Evolutionary conservation across 1,140 invertebrate genomes (phyloP).

Genomic region (Ephestia elutella): DNA sequence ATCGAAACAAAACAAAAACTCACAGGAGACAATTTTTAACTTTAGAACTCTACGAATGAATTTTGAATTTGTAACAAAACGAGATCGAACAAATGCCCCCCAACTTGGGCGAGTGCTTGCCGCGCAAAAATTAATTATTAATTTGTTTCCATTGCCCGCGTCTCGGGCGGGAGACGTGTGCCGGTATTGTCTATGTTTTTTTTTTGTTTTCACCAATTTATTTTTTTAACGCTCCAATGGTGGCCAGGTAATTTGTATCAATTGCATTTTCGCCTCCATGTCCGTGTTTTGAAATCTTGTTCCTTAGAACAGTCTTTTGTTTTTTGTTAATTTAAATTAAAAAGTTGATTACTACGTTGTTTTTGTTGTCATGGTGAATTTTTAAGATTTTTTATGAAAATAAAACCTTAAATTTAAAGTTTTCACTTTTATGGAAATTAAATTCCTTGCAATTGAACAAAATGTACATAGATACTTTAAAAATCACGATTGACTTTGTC

Average conservation of each 20-base stretch:
- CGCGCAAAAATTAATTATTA: slow-evolving; percentile 64
- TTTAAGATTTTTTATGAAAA: too few species aligned
- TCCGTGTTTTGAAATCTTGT: not conserved
- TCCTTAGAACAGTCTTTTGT: not conserved
- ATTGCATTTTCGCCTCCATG: slow-evolving; percentile 24
- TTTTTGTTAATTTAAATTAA: not conserved
- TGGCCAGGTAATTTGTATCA: slow-evolving; percentile 50
- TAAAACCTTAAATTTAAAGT: too few species aligned
- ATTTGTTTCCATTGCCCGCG: slow-evolving; percentile 54
- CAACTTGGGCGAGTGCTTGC: slow-evolving; percentile 37
- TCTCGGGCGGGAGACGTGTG: slow-evolving; percentile 38
- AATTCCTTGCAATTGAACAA: too few species aligned
- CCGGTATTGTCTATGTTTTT: slow-evolving; percentile 37
- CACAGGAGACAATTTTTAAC: slow-evolving; percentile 54
- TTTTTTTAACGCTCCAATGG: slow-evolving; percentile 52
- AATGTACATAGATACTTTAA: too few species aligned
- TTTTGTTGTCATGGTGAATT: too few species aligned
- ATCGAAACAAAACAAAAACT: slow-evolving; percentile 15
- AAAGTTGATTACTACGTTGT: too few species aligned
- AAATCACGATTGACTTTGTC: not conserved
- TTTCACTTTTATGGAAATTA: too few species aligned
- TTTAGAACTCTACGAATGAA: slow-evolving; percentile 47
- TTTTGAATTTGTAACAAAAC: slow-evolving; percentile 67
- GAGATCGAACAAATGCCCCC: slow-evolving; percentile 55
- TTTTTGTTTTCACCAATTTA: slow-evolving; percentile 37